Evolutionary conservation across 2,888 invertebrate genomes (phyloP), one percentile per base, ranked within the genome.

Genomic region (Trachelus iudaicus): DNA sequence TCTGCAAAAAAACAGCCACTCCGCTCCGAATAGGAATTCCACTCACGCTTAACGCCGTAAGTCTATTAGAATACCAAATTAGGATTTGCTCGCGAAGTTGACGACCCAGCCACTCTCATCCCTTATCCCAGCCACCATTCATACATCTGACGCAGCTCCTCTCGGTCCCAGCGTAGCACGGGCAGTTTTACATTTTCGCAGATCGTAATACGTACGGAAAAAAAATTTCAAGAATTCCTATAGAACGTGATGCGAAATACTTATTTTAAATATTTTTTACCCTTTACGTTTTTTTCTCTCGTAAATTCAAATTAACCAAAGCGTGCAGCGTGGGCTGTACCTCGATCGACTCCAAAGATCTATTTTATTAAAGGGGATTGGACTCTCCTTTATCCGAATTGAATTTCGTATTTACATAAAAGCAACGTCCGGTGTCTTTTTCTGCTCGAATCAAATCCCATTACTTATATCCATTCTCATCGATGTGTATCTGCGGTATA

Each of bases 31-130:
- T 40, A 15, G 40, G 23, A 40, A 40, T 23, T 9, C 23, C 40
- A 23, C 40, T 23, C 40, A 40, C 40, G 23, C 23, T 40, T 23
- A 40, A 40, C 30, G 31, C 30, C 9, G 15, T 33, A 15, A 71
- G 71, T 33, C 31, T 71, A 33, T 71, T 71, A 71, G 71, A 30
- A 71, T 71, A 71, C 71, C 71, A 71, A 71, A 71, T 71, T 15
- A 30, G 71, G 71, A 71, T 71, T 71, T 71, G 6, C 40, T 40
- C 6, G 23, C 9, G 1, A 40, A 40, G 6, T 40, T 40, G 11
- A 31, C 71, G 31, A 33, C 71, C 31, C 37, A 37, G 37, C 37
- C 13, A 13, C 37, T 13, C 35, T 3, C 35, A 13, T 37, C 37
- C 13, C 37, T 37, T 37, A 13, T 37, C 3, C 4, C 37, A 37